Percentiles rank a stretch among this genome's conserved stretches.
These are phyloP conservation scores for Drosophila pseudoananassae DNA, from an alignment of 1,140 invertebrate genomes.

Conservation along the genomic window DNA sequence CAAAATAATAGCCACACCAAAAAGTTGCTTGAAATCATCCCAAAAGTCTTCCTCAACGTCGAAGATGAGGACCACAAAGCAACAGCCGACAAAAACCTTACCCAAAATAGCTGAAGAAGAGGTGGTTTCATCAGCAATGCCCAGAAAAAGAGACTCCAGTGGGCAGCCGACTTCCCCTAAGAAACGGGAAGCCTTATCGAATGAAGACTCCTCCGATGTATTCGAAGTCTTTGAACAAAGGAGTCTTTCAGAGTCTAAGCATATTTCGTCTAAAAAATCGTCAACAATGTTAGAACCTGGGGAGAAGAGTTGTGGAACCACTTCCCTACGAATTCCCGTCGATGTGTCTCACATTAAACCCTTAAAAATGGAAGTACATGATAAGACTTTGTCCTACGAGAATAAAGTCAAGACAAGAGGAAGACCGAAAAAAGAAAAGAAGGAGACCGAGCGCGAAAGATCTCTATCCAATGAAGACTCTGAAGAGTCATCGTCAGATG, in stretches of 20 bases:
- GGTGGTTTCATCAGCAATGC: background rate
- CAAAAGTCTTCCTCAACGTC: background rate
- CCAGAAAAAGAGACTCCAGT: background rate
- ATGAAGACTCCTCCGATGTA: background rate
- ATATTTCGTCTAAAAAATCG: background rate
- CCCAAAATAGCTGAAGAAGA: background rate
- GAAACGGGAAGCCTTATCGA: background rate
- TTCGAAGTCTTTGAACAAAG: background rate
- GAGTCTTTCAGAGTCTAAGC: background rate
- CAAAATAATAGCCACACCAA: background rate
- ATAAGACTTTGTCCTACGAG: no score
- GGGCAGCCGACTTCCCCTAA: background rate
- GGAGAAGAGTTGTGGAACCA: background rate
- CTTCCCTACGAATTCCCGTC: no score
- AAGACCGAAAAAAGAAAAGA: no score
- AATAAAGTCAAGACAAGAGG: no score
- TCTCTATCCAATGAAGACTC: no score
- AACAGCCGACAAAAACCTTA: background rate
- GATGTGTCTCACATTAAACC: no score
- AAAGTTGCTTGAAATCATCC: background rate
- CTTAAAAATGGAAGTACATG: no score
- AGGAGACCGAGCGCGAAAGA: no score
- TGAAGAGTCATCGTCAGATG: no score
- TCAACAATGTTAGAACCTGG: background rate
- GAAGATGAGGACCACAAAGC: background rate